Percentiles rank a stretch among this genome's conserved stretches.
Evolutionary conservation across 2,888 invertebrate species (phyloP).

Genomic region (Diloba caeruleocephala): DNA sequence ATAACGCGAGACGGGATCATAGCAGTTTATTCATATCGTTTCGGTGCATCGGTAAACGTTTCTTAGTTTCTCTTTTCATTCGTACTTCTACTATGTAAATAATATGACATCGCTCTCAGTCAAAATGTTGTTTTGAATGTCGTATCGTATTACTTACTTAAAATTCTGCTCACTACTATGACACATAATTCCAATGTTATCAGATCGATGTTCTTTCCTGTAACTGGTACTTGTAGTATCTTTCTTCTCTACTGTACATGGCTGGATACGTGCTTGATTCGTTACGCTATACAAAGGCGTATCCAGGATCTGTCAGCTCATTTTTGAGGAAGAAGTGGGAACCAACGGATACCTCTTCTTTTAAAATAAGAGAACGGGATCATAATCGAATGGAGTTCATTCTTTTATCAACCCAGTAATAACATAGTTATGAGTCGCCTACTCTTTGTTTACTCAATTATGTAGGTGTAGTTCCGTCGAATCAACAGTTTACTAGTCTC

Average conservation of each 20-base stretch:
- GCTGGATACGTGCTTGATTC: too few species aligned
- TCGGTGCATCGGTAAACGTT: background rate
- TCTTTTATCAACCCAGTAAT: slow-evolving; percentile 37
- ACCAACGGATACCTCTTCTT: too few species aligned
- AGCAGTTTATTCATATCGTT: too few species aligned
- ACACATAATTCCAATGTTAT: slow-evolving; percentile 35
- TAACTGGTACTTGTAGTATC: slow-evolving; percentile 2
- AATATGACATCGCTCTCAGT: slow-evolving; percentile 8
- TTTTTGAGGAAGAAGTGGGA: too few species aligned
- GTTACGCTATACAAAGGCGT: too few species aligned
- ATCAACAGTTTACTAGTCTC: slow-evolving; percentile 22
- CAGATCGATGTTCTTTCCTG: background rate
- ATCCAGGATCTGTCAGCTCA: too few species aligned
- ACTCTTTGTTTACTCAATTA: slow-evolving; percentile 34
- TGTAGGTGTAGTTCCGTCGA: slow-evolving; percentile 39
- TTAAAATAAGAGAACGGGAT: too few species aligned
- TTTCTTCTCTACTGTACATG: too few species aligned
- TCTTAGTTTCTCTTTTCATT: too few species aligned
- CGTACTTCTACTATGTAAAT: background rate
- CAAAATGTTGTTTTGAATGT: slow-evolving; percentile 26
- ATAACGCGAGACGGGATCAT: too few species aligned
- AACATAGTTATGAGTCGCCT: slow-evolving; percentile 17
- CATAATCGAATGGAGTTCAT: slow-evolving; percentile 33
- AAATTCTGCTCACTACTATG: slow-evolving; percentile 36
- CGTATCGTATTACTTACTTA: slow-evolving; percentile 27